Percentiles rank a stretch among this genome's conserved stretches.
phyloP scores from a whole-genome alignment of 1,140 invertebrate species.

The Halesus radiatus region DNA sequence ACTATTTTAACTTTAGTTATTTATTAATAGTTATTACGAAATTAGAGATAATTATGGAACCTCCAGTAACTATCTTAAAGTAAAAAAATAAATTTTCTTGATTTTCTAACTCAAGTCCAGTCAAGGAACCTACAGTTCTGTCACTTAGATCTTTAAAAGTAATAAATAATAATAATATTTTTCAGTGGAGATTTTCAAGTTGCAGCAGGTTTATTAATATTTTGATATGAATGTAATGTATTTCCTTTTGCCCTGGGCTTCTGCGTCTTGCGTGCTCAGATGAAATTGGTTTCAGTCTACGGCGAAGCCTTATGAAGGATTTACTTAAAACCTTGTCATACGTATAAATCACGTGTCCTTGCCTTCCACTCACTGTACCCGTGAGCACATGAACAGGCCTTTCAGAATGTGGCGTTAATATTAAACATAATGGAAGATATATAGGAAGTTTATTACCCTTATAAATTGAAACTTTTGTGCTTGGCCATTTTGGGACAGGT shows the following conservation, averaged over 20 bases:
- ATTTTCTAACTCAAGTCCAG: too few species aligned
- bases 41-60: too few species aligned
- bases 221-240: neutral
- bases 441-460: conserved; percentile 16
- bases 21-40: too few species aligned
- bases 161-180: too few species aligned
- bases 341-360: conserved; percentile 33
- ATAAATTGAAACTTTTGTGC: conserved; percentile 11
- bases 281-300: conserved; percentile 2
- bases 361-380: neutral
- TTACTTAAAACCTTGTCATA: conserved; percentile 31
- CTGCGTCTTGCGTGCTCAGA: conserved; percentile 12
- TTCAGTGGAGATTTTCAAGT: too few species aligned
- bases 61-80: too few species aligned
- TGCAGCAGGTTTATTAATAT: too few species aligned
- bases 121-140: too few species aligned
- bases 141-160: too few species aligned
- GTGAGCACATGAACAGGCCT: neutral
- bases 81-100: too few species aligned
- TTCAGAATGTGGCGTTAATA: conserved; percentile 14
- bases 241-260: too few species aligned
- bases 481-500: neutral
- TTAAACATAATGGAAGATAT: conserved; percentile 6
- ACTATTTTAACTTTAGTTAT: too few species aligned
- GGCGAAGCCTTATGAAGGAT: conserved; percentile 29